phyloP scores from a whole-genome alignment of 2,888 invertebrate genomes.

The Euphydryas editha region DNA sequence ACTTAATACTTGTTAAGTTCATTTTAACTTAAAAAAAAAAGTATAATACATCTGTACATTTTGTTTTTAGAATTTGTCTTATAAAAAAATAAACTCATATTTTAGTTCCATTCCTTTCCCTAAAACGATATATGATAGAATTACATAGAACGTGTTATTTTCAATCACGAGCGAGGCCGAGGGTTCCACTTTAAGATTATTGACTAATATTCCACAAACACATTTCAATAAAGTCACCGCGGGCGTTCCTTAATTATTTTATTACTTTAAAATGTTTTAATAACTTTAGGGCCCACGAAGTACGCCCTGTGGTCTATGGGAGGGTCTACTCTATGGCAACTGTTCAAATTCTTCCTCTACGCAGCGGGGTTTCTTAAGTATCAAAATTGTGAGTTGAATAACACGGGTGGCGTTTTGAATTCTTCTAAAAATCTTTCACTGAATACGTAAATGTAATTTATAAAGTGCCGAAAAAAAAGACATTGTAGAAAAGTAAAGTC shows the following conservation, averaged over 20 bases:
- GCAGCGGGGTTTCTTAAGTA: conserved; percentile 52
- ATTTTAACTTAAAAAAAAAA: no score
- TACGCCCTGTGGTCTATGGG: conserved; percentile 72
- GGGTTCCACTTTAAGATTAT: conserved; percentile 23
- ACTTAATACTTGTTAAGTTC: no score
- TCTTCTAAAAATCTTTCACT: no score
- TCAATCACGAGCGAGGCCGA: conserved; percentile 17
- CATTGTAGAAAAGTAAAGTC: no score
- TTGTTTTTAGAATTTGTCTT: no score
- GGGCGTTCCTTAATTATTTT: conserved; percentile 49
- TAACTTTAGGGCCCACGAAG: conserved; percentile 63
- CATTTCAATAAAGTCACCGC: conserved; percentile 48
- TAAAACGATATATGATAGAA: conserved; percentile 16
- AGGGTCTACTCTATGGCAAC: conserved; percentile 50
- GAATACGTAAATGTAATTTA: no score
- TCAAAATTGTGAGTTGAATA: conserved; percentile 22
- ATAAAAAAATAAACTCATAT: background rate
- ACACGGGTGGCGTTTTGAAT: conserved; percentile 13
- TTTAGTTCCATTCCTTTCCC: background rate
- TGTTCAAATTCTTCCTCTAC: conserved; percentile 60
- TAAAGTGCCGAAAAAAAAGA: no score
- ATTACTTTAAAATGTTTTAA: conserved; percentile 56
- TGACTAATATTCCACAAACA: conserved; percentile 39
- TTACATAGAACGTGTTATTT: conserved; percentile 24
- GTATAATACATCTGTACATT: no score